Evolutionary conservation across 2,888 invertebrate species (phyloP).

Genomic region (Argyresthia albistria): DNA sequence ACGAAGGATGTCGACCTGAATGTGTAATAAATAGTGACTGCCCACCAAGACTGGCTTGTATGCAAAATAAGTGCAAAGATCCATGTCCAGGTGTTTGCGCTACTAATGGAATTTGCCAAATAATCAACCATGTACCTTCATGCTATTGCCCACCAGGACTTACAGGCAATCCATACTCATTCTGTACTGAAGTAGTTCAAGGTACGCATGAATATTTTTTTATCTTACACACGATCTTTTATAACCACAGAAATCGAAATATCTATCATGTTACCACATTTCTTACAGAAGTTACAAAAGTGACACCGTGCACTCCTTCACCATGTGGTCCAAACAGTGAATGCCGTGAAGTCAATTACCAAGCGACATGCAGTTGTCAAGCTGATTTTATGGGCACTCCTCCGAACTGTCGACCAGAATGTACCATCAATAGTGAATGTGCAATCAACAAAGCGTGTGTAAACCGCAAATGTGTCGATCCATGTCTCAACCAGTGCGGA

Average conservation of each 20-base stretch:
- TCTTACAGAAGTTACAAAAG: background rate
- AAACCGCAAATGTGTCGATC: conserved; percentile 83
- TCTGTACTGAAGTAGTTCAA: conserved; percentile 65
- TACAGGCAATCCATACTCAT: conserved; percentile 79
- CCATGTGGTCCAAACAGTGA: conserved; percentile 86
- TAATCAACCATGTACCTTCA: conserved; percentile 81
- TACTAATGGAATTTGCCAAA: conserved; percentile 80
- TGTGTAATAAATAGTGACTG: conserved; percentile 88
- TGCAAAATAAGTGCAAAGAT: conserved; percentile 82
- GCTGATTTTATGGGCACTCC: conserved; percentile 82
- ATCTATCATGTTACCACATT: background rate
- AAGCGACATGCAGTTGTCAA: conserved; percentile 81
- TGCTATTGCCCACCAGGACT: conserved; percentile 79
- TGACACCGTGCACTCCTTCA: conserved; percentile 76
- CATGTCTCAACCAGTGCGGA: conserved; percentile 85
- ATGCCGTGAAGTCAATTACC: conserved; percentile 77
- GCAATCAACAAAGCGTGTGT: conserved; percentile 81
- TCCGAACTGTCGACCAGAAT: conserved; percentile 85
- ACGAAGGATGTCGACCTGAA: conserved; percentile 83
- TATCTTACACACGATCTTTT: background rate
- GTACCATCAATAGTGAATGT: conserved; percentile 86
- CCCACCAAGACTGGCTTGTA: conserved; percentile 78
- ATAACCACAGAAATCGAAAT: background rate
- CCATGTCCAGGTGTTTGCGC: conserved; percentile 87
- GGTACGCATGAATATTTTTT: conserved; percentile 26